Base-by-base conservation (phyloP, 1,140 invertebrate genomes). In the Calliopsis andreniformis region DNA sequence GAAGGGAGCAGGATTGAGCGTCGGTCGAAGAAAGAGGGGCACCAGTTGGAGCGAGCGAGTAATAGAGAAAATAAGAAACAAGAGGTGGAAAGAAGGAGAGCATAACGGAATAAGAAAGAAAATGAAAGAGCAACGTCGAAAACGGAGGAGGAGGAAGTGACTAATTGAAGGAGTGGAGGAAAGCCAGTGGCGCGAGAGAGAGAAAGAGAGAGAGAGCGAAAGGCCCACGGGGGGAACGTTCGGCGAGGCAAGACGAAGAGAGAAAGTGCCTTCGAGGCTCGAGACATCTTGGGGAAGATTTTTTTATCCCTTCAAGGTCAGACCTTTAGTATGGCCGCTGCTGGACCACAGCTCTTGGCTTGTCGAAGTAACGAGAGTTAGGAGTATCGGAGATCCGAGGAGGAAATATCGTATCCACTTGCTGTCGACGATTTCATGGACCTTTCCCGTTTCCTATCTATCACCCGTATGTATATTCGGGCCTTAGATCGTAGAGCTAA, bases 221-320 rank as follows among this genome's bases (percentile, higher is more conserved):
- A 35, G 35, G 20, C 12, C 25, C 32, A 1, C 4, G 35, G 35
- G 20, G n/a, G 20, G 53, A 79, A 68, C 43, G 51, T 14, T 35
- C 32, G 70, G 7, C 8, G 18, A 47, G 2, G 62, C 14, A 14
- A 62, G 75, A 79, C 78, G 71, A 78, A 51, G 76, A 76, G 61
- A 32, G 69, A 80, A 73, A 78, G 66, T 72, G 70, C 30, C 78
- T 76, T 76, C 75, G 59, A 85, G 78, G 77, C 85, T 79, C 82
- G 85, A 87, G 80, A 83, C 87, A 85, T 89, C 87, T 88, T 79
- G 70, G 79, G 79, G 82, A 80, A 83, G 86, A 83, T 88, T 89
- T 91, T n/a, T 91, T 90, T 90, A 87, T 90, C 89, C 89, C 87
- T 89, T 89, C 89, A 91, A 91, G 89, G 89, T 90, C 89, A 89